Conservation (phyloP, 2,113 vertebrate species). For the Pithys albifrons region DNA sequence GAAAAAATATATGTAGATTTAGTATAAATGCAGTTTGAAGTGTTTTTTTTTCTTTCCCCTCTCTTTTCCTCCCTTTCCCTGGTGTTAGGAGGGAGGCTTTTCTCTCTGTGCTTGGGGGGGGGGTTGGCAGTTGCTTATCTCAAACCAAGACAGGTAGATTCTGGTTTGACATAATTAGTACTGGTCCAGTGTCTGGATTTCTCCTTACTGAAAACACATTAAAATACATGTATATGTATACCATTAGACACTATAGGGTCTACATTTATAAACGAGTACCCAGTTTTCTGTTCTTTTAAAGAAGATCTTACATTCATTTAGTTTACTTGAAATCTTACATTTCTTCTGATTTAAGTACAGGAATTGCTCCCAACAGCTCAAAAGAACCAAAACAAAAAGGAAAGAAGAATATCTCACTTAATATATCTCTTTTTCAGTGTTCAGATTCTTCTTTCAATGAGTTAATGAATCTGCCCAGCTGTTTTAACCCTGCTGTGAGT, state of each 20-base stretch:
- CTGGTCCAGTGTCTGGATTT: not conserved
- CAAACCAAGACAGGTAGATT: too few species aligned
- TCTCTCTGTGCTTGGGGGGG: too few species aligned
- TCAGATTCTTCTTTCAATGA: not conserved
- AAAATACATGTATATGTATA: not conserved
- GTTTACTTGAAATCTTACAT: not conserved
- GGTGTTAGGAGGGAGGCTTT: too few species aligned
- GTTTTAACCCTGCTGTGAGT: not conserved
- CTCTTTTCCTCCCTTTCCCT: too few species aligned
- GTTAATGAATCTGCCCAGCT: not conserved
- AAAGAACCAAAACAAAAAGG: not conserved
- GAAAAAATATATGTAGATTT: too few species aligned
- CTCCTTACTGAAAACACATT: not conserved
- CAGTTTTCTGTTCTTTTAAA: not conserved
- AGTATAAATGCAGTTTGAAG: too few species aligned
- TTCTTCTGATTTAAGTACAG: not conserved
- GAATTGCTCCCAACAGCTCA: not conserved
- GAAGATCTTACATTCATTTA: not conserved
- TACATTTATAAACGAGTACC: not conserved
- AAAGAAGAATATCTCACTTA: not conserved
- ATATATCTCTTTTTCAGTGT: not conserved
- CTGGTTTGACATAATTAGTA: not conserved
- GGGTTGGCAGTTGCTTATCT: too few species aligned
- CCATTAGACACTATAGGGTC: not conserved
- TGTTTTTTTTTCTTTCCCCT: too few species aligned